Conservation (phyloP, 2,113 vertebrate species). For the Climacteris rufus region DNA sequence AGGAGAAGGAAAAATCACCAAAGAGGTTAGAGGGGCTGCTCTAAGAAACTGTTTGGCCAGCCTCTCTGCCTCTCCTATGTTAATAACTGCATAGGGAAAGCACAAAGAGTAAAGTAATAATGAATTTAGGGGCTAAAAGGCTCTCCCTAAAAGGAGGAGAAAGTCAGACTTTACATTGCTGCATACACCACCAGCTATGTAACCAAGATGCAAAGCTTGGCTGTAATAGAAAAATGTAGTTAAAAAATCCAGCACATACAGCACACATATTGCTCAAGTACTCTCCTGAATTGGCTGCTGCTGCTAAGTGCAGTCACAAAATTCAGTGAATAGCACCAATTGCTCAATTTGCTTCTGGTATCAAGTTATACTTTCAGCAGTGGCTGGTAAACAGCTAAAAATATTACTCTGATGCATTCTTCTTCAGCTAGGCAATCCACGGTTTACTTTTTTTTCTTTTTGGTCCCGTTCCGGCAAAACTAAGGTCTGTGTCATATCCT, state of each 20-base stretch:
- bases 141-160: background rate
- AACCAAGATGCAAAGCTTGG: background rate
- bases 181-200: accelerated
- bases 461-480: background rate
- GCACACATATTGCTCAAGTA: accelerated
- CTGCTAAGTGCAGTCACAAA: background rate
- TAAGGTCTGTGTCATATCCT: constrained; percentile 30
- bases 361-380: background rate
- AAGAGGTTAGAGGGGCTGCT: background rate
- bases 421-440: background rate
- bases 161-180: background rate
- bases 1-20: background rate
- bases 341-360: constrained; percentile 29
- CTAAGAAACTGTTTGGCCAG: background rate
- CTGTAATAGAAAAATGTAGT: background rate
- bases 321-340: background rate
- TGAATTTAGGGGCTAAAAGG: background rate
- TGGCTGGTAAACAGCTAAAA: constrained; percentile 30
- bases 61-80: background rate
- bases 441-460: background rate
- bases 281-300: background rate
- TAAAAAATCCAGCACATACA: background rate
- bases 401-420: constrained; percentile 22
- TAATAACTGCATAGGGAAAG: background rate
- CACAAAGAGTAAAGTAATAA: background rate